Conservation (phyloP, 2,113 vertebrate species). For the Limnothrissa miodon region DNA sequence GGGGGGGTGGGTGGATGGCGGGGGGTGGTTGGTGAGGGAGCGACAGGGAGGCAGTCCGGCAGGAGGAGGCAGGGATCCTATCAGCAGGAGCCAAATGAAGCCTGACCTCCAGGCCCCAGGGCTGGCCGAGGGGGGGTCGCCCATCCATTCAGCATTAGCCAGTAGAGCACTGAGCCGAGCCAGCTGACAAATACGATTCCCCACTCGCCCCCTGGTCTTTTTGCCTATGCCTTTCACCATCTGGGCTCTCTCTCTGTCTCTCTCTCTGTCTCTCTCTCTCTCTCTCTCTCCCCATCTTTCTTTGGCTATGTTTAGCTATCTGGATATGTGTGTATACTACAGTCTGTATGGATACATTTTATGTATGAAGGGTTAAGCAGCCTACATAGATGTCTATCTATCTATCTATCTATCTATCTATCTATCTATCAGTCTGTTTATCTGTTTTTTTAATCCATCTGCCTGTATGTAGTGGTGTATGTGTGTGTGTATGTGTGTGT, state of each 20-base stretch:
- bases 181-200: conserved; percentile 15
- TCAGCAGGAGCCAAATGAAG: conserved; percentile 3
- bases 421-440: not conserved
- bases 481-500: not conserved
- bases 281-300: not conserved
- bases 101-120: conserved; percentile 6
- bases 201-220: not conserved
- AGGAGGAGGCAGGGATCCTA: not conserved
- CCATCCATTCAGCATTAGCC: conserved; percentile 11
- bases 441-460: not conserved
- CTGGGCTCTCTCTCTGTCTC: not conserved
- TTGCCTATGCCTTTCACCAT: not conserved
- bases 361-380: not conserved
- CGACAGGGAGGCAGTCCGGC: not conserved
- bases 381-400: not conserved
- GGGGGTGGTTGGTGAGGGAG: not conserved
- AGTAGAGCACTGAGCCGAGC: not conserved
- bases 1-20: not conserved
- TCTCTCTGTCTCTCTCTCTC: not conserved
- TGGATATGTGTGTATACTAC: not conserved
- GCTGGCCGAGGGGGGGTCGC: not conserved
- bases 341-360: not conserved
- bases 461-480: not conserved
- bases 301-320: not conserved
- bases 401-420: not conserved